Evolutionary conservation across 2,888 invertebrate species (phyloP).

Genomic region (Caenorhabditis sp.): DNA sequence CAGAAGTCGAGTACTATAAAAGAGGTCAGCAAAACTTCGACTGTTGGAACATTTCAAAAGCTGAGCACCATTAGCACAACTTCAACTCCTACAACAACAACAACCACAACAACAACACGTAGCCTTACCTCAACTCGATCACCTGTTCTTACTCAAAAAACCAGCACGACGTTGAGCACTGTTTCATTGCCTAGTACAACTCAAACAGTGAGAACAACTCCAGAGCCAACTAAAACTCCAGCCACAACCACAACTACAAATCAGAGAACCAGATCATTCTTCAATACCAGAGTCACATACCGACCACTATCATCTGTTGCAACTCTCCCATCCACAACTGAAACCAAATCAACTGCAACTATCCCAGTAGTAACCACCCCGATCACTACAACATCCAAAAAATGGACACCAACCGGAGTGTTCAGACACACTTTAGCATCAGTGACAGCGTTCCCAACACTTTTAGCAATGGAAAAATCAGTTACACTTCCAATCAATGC

Average conservation of each 20-base stretch:
- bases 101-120: too few species aligned
- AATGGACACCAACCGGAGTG: constrained; percentile 1
- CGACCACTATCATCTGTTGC: background rate
- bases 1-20: too few species aligned
- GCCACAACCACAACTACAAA: background rate
- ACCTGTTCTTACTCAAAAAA: too few species aligned
- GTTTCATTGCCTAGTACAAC: too few species aligned
- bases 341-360: background rate
- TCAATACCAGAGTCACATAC: background rate
- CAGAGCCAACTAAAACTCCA: background rate
- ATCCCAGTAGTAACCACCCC: constrained; percentile 6
- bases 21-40: too few species aligned
- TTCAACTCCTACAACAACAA: too few species aligned
- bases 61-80: too few species aligned
- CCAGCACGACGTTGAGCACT: too few species aligned
- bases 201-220: background rate
- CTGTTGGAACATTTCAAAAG: too few species aligned
- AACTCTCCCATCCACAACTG: background rate
- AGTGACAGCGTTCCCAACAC: constrained; percentile 31
- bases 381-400: constrained; percentile 5
- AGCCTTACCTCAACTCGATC: too few species aligned
- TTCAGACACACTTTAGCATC: constrained; percentile 9
- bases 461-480: constrained; percentile 28
- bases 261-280: background rate
- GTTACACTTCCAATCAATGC: constrained; percentile 26